A percentile compares a stretch with the other conserved stretches of the same genome.
phyloP scores from a whole-genome alignment of 2,888 invertebrate species.

The Boloria selene region DNA sequence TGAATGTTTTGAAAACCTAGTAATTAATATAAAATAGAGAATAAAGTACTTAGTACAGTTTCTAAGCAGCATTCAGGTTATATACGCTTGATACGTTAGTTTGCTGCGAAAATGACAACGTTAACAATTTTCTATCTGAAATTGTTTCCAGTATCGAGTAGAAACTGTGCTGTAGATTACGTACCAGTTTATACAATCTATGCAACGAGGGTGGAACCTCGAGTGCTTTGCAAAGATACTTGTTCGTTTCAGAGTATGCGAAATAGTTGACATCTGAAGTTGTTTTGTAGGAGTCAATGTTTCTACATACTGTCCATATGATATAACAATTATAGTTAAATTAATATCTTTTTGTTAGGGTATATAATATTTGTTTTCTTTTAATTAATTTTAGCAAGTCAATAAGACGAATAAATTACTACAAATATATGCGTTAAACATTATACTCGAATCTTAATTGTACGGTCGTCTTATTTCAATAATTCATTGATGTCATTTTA shows the following conservation, averaged over 20 bases:
- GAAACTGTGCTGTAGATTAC: conserved; percentile 21
- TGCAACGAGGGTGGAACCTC: conserved; percentile 13
- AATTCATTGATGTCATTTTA: neutral
- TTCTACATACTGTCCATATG: neutral
- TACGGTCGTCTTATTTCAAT: neutral
- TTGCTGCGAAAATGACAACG: conserved; percentile 21
- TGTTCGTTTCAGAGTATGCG: conserved; percentile 6
- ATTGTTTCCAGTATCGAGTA: conserved; percentile 25
- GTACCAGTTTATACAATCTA: conserved; percentile 16
- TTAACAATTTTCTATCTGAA: conserved; percentile 27
- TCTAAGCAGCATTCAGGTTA: conserved; percentile 4
- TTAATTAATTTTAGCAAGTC: neutral
- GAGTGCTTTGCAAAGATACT: conserved; percentile 25
- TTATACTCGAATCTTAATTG: neutral
- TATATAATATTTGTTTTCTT: neutral
- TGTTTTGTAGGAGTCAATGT: neutral
- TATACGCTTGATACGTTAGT: conserved; percentile 16
- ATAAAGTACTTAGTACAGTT: conserved; percentile 13
- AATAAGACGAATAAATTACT: neutral
- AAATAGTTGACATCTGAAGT: conserved; percentile 16
- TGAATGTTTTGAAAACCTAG: neutral
- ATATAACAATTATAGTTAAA: neutral
- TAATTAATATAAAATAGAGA: conserved; percentile 4
- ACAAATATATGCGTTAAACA: conserved; percentile 1
- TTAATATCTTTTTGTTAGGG: neutral